Evolutionary conservation across 1,140 invertebrate genomes (phyloP).

Genomic region (Lineus longissimus): DNA sequence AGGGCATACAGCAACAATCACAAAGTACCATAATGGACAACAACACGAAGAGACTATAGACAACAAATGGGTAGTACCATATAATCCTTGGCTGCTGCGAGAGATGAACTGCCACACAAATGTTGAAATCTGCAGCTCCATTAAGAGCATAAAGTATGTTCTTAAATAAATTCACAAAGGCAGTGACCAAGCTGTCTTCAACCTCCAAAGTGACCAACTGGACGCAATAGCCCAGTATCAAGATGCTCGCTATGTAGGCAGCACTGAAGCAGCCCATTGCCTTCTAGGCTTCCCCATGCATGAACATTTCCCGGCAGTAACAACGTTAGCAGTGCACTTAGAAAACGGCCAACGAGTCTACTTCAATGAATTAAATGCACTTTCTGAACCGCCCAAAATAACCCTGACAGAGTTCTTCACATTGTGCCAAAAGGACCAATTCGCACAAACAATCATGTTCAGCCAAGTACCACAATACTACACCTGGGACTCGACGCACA

Average conservation of each 20-base stretch:
- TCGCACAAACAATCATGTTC: conserved; percentile 40
- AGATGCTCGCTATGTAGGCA: conserved; percentile 30
- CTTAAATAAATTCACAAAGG: background rate
- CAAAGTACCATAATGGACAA: background rate
- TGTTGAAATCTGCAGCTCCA: background rate
- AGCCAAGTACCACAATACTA: conserved; percentile 37
- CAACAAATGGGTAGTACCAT: background rate
- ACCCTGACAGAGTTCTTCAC: conserved; percentile 52
- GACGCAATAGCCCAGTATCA: conserved; percentile 11
- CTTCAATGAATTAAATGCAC: conserved; percentile 39
- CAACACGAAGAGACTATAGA: background rate
- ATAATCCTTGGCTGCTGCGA: background rate
- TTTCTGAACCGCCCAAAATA: conserved; percentile 37
- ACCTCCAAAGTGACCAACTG: background rate
- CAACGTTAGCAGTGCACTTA: conserved; percentile 55
- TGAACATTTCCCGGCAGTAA: conserved; percentile 40
- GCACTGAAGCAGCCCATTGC: conserved; percentile 35
- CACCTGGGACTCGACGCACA: conserved; percentile 29
- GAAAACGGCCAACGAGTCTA: conserved; percentile 53
- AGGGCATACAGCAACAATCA: background rate
- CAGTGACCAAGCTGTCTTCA: background rate
- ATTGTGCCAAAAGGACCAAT: conserved; percentile 21
- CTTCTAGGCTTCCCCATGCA: conserved; percentile 39
- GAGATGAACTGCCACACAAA: background rate
- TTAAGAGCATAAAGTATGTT: conserved; percentile 6